These are phyloP conservation scores for Cepaea hortensis DNA, from an alignment of 2,888 invertebrate species.

Conservation along the genomic window DNA sequence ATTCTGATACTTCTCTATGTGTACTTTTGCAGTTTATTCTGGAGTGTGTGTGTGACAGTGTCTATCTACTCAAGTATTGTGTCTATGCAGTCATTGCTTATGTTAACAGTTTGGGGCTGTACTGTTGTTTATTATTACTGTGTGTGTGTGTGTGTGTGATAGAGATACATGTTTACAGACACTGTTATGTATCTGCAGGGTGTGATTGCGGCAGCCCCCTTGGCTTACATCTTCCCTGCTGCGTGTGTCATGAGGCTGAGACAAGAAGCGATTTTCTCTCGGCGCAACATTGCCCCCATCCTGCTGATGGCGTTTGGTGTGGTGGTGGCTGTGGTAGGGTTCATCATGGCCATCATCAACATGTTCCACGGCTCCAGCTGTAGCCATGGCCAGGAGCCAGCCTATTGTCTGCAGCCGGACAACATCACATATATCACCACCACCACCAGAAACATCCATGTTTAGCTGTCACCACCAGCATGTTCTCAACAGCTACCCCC, in stretches of 20 bases:
- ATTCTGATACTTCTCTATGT: too few species aligned
- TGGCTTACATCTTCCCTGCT: slow-evolving; percentile 89
- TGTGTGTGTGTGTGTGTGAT: too few species aligned
- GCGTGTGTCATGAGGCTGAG: slow-evolving; percentile 85
- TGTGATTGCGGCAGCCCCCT: slow-evolving; percentile 87
- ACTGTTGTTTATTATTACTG: too few species aligned
- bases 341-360: slow-evolving; percentile 80
- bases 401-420: slow-evolving; percentile 78
- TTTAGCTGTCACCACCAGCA: neutral
- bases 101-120: too few species aligned
- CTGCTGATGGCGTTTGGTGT: slow-evolving; percentile 84
- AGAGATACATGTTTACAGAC: too few species aligned
- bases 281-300: slow-evolving; percentile 84
- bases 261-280: slow-evolving; percentile 82
- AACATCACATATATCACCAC: neutral
- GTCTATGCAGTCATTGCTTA: too few species aligned
- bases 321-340: slow-evolving; percentile 81
- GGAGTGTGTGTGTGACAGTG: too few species aligned
- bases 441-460: neutral
- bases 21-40: too few species aligned
- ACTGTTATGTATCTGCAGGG: slow-evolving; percentile 79
- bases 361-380: slow-evolving; percentile 79
- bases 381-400: slow-evolving; percentile 82
- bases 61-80: too few species aligned
- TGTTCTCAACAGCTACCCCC: too few species aligned